Evolutionary conservation across 1,140 invertebrate species (phyloP), one percentile per base, ranked within the genome.

Genomic region (Zaprionus inermis): DNA sequence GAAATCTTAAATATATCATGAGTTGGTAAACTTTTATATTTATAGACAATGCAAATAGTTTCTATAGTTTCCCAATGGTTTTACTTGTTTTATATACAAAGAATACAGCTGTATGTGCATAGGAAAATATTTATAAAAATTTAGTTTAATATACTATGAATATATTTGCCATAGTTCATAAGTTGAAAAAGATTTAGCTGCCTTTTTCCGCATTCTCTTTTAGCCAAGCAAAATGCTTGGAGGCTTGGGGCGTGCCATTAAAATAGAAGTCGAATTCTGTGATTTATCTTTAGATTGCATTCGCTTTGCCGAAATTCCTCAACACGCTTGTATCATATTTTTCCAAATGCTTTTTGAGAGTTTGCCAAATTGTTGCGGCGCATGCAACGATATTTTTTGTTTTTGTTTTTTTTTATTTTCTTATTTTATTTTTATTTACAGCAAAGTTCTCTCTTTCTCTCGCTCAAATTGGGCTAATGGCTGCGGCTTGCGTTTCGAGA

Each of bases 381-480:
- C 44, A 36, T 68, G 46, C 66, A 52, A 67, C 58, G 67, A 72
- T 55, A 58, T 58, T n/a, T n/a, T n/a, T n/a, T n/a, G n/a, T n/a
- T n/a, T n/a, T n/a, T n/a, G n/a, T n/a, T n/a, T n/a, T n/a, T 60
- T 63, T 78, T 41, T 65, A 52, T 52, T 6, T 46, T 16, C 1
- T 10, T 32, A 30, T 28, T 38, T 30, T 32, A 41, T 54, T 44
- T 55, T 56, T 56, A 65, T 56, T 32, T 54, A 49, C 69, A 49
- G 34, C 41, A 38, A 59, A 44, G 5, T 49, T 49, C 44, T 22
- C 10, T 18, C n/a, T 14, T 46, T 14, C 10, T 67, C 63, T 69
- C n/a, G n/a, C 61, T 72, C 18, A 78, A 89, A 79, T 80, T 89
- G 69, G 84, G 84, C 80, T 85, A 90, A 90, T 90, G 70, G 67